Evolutionary conservation across 2,888 invertebrate species (phyloP), one percentile per base, ranked within the genome.

Genomic region (Aphrophora alni): DNA sequence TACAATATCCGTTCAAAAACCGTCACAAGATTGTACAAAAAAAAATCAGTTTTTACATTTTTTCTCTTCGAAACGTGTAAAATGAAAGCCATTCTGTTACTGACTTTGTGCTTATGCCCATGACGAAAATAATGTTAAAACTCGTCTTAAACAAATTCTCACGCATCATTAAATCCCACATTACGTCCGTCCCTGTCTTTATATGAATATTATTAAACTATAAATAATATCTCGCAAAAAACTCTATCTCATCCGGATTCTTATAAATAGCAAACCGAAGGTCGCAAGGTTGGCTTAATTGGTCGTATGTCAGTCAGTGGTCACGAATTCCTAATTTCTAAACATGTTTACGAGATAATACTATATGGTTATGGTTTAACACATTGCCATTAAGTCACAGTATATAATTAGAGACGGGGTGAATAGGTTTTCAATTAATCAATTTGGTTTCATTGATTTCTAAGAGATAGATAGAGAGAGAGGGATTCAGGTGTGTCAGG

Each of bases 401-500:
- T 21, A 10, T 59, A 59, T 59, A 59, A 59, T 59, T 59, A 59
- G 59, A 21, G 59, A 21, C 4, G 21, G 21, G 21, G 12, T 14
- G 21, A 59, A 59, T 59, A 59, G 59, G 21, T 59, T 59, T 59
- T 59, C 59, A 59, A 59, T 59, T 59, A 59, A 59, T 59, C 59
- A 59, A 59, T 59, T 59, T 59, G 21, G 59, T 59, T 59, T 59
- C 59, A 59, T 59, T 59, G 59, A 59, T 59, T 59, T 59, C 59
- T 5, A 21, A 59, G 21, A 59, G 59, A 59, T 59, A 59, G 1
- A 8, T 2, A 3, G 44, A 14, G 14, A 14, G 44, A 3, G 14
- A 21, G 12, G 21, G 59, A 59, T n/a, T 59, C 59, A 59, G 59
- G 59, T 59, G 59, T 59, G 59, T 33, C 33, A 33, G 33, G 33